phyloP scores from a whole-genome alignment of 2,113 vertebrate genomes.

The Rhea americana region DNA sequence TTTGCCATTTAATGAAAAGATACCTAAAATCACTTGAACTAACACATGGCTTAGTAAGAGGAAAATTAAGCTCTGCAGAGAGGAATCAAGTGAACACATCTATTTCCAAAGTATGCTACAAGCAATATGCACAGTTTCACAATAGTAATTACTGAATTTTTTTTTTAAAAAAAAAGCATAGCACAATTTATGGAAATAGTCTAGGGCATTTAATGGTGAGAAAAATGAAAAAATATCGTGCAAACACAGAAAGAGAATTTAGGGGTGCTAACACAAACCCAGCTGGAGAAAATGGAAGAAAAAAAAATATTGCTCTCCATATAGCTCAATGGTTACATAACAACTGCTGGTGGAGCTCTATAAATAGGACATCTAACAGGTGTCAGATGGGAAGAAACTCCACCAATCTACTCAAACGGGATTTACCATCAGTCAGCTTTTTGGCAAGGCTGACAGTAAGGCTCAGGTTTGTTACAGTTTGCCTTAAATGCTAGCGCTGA shows the following conservation, averaged over 20 bases:
- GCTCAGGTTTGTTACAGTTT: not conserved
- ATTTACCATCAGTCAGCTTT: not conserved
- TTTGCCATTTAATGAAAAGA: not conserved
- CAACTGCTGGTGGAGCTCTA: not conserved
- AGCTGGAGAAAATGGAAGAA: not conserved
- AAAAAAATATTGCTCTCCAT: not conserved
- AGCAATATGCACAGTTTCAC: accelerated
- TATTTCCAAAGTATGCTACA: accelerated
- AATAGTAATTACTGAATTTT: not conserved
- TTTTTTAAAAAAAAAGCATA: not conserved
- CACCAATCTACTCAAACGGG: accelerated
- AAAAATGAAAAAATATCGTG: not conserved
- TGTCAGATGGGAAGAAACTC: not conserved
- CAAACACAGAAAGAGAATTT: not conserved
- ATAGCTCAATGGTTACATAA: not conserved
- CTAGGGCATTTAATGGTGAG: accelerated
- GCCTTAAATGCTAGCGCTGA: not conserved
- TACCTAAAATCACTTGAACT: not conserved
- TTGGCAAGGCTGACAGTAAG: not conserved
- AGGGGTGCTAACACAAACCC: not conserved
- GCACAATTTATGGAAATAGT: not conserved
- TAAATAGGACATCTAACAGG: not conserved
- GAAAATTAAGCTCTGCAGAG: not conserved
- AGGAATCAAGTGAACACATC: not conserved
- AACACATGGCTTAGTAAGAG: not conserved